A percentile compares a stretch with the other conserved stretches of the same genome.
Conservation (phyloP, 2,888 invertebrate genomes). For the Sinopyrophorus schimmeli region DNA sequence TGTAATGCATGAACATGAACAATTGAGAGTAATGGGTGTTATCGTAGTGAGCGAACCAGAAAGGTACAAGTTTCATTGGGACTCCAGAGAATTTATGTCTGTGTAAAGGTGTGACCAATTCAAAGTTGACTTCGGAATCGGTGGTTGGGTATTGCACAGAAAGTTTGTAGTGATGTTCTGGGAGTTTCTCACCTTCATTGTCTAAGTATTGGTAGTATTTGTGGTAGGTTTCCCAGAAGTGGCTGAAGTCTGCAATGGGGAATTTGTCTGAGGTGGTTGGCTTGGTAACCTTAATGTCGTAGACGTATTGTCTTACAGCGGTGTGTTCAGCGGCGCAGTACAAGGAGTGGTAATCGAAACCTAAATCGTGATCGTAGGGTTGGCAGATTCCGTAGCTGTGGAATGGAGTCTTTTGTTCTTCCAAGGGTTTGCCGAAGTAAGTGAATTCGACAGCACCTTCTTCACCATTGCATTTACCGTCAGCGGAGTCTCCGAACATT, state of each 20-base stretch:
- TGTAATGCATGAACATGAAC: constrained; percentile 37
- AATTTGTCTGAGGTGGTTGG: constrained; percentile 27
- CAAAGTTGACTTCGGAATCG: constrained; percentile 37
- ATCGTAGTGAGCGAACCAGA: constrained; percentile 34
- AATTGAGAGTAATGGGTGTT: constrained; percentile 40
- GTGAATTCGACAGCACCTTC: constrained; percentile 45
- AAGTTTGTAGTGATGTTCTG: constrained; percentile 38
- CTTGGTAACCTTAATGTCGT: constrained; percentile 44
- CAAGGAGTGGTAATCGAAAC: constrained; percentile 35
- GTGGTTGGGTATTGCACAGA: constrained; percentile 28
- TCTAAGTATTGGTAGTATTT: constrained; percentile 23
- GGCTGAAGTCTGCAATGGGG: not conserved
- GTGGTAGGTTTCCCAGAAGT: constrained; percentile 4
- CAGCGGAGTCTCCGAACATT: constrained; percentile 44
- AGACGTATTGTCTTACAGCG: constrained; percentile 48
- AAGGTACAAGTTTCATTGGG: constrained; percentile 28
- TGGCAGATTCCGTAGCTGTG: constrained; percentile 39
- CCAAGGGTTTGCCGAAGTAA: constrained; percentile 45
- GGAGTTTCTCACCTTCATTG: constrained; percentile 28
- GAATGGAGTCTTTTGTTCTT: constrained; percentile 46
- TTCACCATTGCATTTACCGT: constrained; percentile 47
- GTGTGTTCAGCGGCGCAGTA: constrained; percentile 43
- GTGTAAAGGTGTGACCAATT: constrained; percentile 42
- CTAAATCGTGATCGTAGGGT: constrained; percentile 36
- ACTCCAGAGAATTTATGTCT: constrained; percentile 38